These are phyloP conservation scores for Acanthosepion pharaonis DNA, from an alignment of 2,888 invertebrate genomes.

Conservation along the genomic window DNA sequence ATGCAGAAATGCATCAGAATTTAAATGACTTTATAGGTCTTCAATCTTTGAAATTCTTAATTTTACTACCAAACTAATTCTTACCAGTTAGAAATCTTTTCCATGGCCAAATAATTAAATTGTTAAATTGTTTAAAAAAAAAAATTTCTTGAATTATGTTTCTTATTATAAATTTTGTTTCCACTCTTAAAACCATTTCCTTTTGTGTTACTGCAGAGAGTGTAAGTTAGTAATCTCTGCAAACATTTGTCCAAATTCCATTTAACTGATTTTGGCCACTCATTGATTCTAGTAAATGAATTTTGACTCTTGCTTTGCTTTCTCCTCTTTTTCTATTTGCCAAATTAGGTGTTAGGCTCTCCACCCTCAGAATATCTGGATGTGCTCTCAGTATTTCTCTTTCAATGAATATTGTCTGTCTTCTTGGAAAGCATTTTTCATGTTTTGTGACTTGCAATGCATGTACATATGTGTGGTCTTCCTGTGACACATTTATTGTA, in stretches of 20 bases:
- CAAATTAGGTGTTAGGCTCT: too few relatives aligned
- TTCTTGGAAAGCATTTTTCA: not conserved
- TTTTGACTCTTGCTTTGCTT: not conserved
- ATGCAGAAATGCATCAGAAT: too few relatives aligned
- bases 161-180: too few relatives aligned
- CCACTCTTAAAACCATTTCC: too few relatives aligned
- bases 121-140: too few relatives aligned
- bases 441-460: slow-evolving; percentile 17
- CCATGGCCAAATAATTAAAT: too few relatives aligned
- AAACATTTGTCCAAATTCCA: not conserved
- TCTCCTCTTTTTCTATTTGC: too few relatives aligned
- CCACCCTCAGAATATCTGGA: not conserved
- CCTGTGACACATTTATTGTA: not conserved
- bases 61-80: too few relatives aligned
- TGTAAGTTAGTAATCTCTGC: not conserved
- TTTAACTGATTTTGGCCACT: not conserved
- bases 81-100: too few relatives aligned
- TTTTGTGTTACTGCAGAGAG: not conserved
- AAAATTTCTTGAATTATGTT: too few relatives aligned
- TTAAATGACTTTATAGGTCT: too few relatives aligned
- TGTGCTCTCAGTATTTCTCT: slow-evolving; percentile 12
- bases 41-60: too few relatives aligned
- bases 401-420: not conserved
- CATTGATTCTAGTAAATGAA: not conserved
- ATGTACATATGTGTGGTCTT: not conserved